These are phyloP conservation scores for Calidris pygmaea DNA, from an alignment of 2,113 vertebrate genomes.

Conservation along the genomic window DNA sequence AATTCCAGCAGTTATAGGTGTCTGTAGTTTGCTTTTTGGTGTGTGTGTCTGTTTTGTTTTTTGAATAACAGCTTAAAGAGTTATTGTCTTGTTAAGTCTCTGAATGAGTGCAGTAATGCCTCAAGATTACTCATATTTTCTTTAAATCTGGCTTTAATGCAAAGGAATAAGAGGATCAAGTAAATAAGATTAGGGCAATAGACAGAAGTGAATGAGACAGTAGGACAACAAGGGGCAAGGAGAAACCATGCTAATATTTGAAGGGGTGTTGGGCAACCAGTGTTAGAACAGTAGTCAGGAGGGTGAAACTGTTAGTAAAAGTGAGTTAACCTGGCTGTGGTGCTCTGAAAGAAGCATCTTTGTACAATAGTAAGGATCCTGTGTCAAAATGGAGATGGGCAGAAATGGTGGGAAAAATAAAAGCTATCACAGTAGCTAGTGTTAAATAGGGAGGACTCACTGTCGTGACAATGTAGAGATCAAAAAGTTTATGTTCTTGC, in stretches of 20 bases:
- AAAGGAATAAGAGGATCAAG: background rate
- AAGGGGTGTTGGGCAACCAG: background rate
- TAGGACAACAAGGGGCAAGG: background rate
- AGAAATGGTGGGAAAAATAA: background rate
- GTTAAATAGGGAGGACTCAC: background rate
- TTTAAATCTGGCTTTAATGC: background rate
- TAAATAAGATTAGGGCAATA: background rate
- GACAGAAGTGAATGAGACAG: background rate
- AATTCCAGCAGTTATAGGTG: background rate
- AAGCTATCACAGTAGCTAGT: background rate
- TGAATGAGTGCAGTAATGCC: background rate
- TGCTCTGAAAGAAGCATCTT: background rate
- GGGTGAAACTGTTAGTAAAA: background rate
- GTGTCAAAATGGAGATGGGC: background rate
- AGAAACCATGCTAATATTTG: background rate
- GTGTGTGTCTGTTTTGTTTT: background rate
- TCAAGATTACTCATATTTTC: background rate
- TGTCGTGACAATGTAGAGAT: background rate
- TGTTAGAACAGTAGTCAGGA: background rate
- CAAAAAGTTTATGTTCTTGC: background rate
- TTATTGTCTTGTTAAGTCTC: background rate
- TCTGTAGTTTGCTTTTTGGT: background rate
- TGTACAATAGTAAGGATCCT: background rate
- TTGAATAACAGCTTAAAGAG: background rate
- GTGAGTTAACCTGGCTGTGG: background rate